A percentile compares a stretch with the other conserved stretches of the same genome.
Conservation (phyloP, 2,113 vertebrate species). For the Todiramphus saurophagus region DNA sequence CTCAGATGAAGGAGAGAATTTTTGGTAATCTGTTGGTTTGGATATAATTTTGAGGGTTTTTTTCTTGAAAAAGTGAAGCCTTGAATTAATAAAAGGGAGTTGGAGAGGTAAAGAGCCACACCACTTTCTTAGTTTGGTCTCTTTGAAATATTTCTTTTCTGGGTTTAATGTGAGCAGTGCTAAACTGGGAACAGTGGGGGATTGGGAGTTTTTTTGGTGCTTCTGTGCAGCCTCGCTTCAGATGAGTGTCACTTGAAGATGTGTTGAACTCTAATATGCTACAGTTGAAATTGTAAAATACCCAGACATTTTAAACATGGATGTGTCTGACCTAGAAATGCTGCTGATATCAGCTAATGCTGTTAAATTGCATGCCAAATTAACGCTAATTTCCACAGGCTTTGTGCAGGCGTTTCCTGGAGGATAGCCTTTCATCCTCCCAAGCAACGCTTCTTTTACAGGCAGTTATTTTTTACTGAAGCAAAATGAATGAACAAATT, state of each 20-base stretch:
- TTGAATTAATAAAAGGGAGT: neutral
- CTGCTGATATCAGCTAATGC: constrained; percentile 82
- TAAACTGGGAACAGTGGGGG: neutral
- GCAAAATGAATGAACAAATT: constrained; percentile 12
- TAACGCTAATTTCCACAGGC: constrained; percentile 65
- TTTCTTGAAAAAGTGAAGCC: neutral
- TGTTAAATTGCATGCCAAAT: constrained; percentile 77
- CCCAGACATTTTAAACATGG: constrained; percentile 10
- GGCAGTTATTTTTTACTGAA: constrained; percentile 56
- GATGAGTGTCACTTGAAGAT: neutral
- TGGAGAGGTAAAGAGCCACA: neutral
- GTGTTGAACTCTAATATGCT: neutral
- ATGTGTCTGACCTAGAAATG: constrained; percentile 75
- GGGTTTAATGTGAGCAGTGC: neutral
- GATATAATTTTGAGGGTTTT: neutral
- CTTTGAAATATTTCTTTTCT: neutral
- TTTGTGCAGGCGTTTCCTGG: constrained; percentile 51
- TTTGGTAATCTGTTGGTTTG: neutral
- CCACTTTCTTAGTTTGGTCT: neutral
- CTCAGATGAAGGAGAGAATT: neutral
- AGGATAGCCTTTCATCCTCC: constrained; percentile 58
- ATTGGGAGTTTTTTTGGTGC: neutral
- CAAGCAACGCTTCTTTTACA: constrained; percentile 32
- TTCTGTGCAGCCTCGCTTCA: neutral
- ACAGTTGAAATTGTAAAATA: constrained; percentile 15